These are phyloP conservation scores for Synodontis membranacea DNA, from an alignment of 2,113 vertebrate genomes.

Conservation along the genomic window DNA sequence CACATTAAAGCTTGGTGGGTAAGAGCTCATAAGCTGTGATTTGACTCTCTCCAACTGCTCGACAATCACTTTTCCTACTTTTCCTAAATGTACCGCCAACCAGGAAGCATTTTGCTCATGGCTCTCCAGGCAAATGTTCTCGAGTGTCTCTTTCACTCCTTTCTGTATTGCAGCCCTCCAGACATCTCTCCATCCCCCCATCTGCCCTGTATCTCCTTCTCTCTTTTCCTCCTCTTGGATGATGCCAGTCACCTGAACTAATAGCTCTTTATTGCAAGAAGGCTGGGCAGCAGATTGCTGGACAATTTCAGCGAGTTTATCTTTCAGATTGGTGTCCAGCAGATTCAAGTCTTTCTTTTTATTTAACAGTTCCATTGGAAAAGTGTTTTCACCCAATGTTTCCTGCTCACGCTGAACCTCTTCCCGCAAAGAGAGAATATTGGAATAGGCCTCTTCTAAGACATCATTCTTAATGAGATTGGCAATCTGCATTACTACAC, in stretches of 20 bases:
- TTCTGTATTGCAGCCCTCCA: conserved; percentile 67
- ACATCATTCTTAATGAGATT: conserved; percentile 67
- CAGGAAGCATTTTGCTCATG: conserved; percentile 64
- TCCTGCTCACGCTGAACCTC: conserved; percentile 64
- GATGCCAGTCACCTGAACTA: conserved; percentile 63
- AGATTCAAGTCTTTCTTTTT: conserved; percentile 73
- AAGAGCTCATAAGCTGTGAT: conserved; percentile 62
- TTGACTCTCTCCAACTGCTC: conserved; percentile 69
- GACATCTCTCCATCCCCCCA: conserved; percentile 65
- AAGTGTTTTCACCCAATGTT: conserved; percentile 24
- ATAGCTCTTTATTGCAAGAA: conserved; percentile 58
- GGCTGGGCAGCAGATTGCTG: conserved; percentile 61
- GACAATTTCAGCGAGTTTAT: conserved; percentile 64
- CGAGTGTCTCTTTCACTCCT: conserved; percentile 61
- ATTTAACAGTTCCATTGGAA: conserved; percentile 57
- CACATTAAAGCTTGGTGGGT: conserved; percentile 73
- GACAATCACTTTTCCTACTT: conserved; percentile 67
- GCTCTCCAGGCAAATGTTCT: conserved; percentile 56
- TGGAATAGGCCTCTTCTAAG: conserved; percentile 71
- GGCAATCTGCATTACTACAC: conserved; percentile 75
- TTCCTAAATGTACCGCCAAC: conserved; percentile 71
- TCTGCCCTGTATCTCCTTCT: conserved; percentile 42
- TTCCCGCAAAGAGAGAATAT: conserved; percentile 66
- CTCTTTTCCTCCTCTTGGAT: conserved; percentile 73
- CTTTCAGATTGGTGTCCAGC: conserved; percentile 61